Base-by-base conservation (phyloP, 2,113 vertebrate genomes). In the Dendrocopos noguchii region DNA sequence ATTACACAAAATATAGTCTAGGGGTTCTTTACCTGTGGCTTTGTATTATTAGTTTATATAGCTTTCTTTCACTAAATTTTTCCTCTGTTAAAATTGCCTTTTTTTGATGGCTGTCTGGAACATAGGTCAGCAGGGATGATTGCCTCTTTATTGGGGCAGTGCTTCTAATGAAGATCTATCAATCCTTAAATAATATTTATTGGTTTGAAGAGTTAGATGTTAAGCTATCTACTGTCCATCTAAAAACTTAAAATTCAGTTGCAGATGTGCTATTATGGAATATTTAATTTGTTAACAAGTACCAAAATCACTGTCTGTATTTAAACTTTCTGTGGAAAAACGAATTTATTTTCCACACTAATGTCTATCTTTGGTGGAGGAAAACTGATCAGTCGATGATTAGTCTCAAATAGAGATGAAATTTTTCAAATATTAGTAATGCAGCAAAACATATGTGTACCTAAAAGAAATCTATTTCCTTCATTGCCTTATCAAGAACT, bases 371-470 rank as follows among this genome's bases (percentile, higher is more conserved):
- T 20, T 4, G 5, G 10, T 61, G 8, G 21, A 73, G 13, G 10
- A 61, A 50, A 52, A 57, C 7, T 18, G 10, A 46, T 68, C 7
- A n/a, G 12, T n/a, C 84, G 15, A 29, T 67, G 4, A 66, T 87
- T 90, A 82, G 21, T 53, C 28, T 57, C 28, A 57, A 80, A 61
- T 14, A 59, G 17, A 72, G 19, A 33, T 36, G 1, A n/a, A 34
- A 10, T 56, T 87, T 87, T 71, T 11, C 21, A 56, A 9, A 21
- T 52, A 39, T 5, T 14, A 52, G 4, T 70, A 80, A 33, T 21
- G 7, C 17, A 71, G 6, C 13, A 9, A 31, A 66, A 20, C 5
- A 28, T 0, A 0, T 12, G 3, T 44, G 5, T 52, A 46, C n/a
- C 52, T 75, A 36, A 29, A 76, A 85, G 7, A 77, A 46, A 59